Base-by-base conservation (phyloP, 2,113 vertebrate genomes). In the Megatriorchis doriae region DNA sequence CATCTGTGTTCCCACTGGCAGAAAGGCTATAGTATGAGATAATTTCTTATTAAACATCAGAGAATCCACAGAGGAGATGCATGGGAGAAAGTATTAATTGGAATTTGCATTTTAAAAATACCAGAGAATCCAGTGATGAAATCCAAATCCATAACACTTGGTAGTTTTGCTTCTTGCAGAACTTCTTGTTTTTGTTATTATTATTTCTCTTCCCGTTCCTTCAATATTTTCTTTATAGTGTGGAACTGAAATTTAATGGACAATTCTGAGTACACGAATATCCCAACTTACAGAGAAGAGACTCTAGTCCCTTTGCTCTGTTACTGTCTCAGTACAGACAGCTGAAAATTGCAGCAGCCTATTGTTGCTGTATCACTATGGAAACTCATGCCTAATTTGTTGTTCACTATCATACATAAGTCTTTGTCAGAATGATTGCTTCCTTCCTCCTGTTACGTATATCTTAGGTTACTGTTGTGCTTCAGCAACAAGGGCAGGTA, bases 351-450 rank as follows among this genome's bases (percentile, higher is more conserved):
- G 88, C 91, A 96, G 88, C 86, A 90, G 82, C 72, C 91, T 91
- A 96, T 96, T 96, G 83, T 94, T 93, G 86, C 83, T 94, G 20
- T 72, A 72, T 96, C 83, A 48, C 95, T 96, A 94, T 97, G 96
- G 96, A 96, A 95, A 96, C 96, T 78, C 88, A 29, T 81, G 68
- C 77, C 96, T 94, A 84, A 94, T 97, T 92, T 96, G 90, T 93
- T 96, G 88, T 94, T 92, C 40, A 19, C 68, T 75, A 55, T 92
- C 86, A 45, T 81, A 81, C 52, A 40, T 63, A 89, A 86, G 75
- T 86, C 86, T 91, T 81, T 88, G 89, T 88, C 88, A 87, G 90
- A 96, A 52, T 93, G 92, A 92, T 92, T 95, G 80, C 92, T 96
- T 96, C 92, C 86, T 93, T 94, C 82, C 79, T 92, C n/a, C 65